These are phyloP conservation scores for Pachyrhynchus sulphureomaculatus DNA, from an alignment of 1,140 invertebrate genomes.

Conservation along the genomic window DNA sequence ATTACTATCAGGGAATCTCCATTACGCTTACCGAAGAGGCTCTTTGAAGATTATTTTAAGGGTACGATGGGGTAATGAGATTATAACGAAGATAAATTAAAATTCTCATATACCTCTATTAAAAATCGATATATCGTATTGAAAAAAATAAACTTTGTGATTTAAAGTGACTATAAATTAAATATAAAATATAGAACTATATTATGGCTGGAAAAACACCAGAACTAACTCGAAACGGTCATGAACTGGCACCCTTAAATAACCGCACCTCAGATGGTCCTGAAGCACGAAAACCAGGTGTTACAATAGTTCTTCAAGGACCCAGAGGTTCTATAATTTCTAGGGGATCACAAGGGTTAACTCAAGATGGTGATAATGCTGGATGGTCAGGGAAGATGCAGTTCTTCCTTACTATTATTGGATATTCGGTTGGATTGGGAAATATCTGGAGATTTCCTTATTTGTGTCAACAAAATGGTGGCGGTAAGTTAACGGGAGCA, in stretches of 20 bases:
- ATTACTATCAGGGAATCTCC: slow-evolving; percentile 21
- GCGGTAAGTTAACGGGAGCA: slow-evolving; percentile 64
- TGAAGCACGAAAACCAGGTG: slow-evolving; percentile 57
- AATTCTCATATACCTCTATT: no score
- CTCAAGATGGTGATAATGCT: slow-evolving; percentile 63
- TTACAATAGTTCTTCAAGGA: slow-evolving; percentile 64
- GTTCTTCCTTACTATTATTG: slow-evolving; percentile 88
- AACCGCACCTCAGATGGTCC: slow-evolving; percentile 48
- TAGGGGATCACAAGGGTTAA: slow-evolving; percentile 41
- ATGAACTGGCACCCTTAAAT: slow-evolving; percentile 77
- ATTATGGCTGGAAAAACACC: slow-evolving; percentile 50
- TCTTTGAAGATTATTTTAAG: not conserved
- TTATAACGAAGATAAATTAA: not conserved
- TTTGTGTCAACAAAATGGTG: slow-evolving; percentile 91
- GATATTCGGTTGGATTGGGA: slow-evolving; percentile 86
- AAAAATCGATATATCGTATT: no score
- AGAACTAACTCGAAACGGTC: slow-evolving; percentile 63
- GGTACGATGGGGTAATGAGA: slow-evolving; percentile 2
- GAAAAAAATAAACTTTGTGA: no score
- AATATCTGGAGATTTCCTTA: slow-evolving; percentile 97
- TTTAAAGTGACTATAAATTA: not conserved
- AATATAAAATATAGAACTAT: not conserved
- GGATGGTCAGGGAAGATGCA: slow-evolving; percentile 84
- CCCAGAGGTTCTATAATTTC: slow-evolving; percentile 58
- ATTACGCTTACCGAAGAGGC: slow-evolving; percentile 2